Conservation (phyloP, 2,888 invertebrate genomes). For the Diplazon laetatorius region DNA sequence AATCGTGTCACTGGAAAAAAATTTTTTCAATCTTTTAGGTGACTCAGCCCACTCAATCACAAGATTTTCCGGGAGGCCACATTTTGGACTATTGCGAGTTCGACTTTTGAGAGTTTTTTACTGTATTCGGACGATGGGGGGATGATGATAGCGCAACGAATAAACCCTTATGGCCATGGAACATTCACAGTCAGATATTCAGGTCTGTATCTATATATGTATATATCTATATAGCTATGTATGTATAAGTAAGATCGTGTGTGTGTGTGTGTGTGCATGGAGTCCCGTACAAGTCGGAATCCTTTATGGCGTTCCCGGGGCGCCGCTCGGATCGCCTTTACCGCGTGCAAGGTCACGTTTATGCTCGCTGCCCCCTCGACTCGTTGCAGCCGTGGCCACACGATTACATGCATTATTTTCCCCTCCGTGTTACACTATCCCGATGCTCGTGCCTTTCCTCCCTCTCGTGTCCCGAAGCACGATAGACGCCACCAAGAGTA, state of each 20-base stretch:
- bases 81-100: too few relatives aligned
- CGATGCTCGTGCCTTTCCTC: constrained; percentile 32
- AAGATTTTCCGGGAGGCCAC: too few relatives aligned
- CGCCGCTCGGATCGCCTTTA: constrained; percentile 52
- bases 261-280: not conserved
- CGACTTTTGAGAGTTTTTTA: constrained; percentile 26
- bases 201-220: not conserved
- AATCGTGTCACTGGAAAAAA: too few relatives aligned
- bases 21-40: too few relatives aligned
- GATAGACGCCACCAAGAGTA: constrained; percentile 9
- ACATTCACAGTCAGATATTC: not conserved
- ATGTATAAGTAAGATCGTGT: too few relatives aligned
- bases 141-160: not conserved
- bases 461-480: not conserved
- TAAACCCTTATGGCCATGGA: not conserved
- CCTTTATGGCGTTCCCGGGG: constrained; percentile 42
- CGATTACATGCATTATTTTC: constrained; percentile 67
- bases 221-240: not conserved
- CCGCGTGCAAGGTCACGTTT: constrained; percentile 64
- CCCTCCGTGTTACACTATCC: constrained; percentile 65
- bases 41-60: too few relatives aligned
- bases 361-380: constrained; percentile 57
- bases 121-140: constrained; percentile 19
- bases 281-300: constrained; percentile 32
- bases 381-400: constrained; percentile 56